Base-by-base conservation (phyloP, 2,113 vertebrate species). In the Notothenia rossii region DNA sequence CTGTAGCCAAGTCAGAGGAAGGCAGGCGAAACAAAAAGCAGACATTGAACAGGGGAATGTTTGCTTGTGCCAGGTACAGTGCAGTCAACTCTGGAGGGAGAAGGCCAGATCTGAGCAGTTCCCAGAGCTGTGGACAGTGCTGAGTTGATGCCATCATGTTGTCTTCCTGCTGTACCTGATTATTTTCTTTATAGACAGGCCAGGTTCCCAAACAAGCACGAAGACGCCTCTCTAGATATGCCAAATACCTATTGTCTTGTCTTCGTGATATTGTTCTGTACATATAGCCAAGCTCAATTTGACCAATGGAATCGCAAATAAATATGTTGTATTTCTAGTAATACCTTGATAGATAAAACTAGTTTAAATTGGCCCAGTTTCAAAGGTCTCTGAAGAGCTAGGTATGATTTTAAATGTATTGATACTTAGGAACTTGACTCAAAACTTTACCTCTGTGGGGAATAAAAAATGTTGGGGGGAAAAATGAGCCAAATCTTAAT, bases 11-110 rank as follows among this genome's bases (percentile, higher is more conserved):
- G 82, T 72, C 49, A 58, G 48, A 78, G 77, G 71, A 88, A 78
- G 72, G 76, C 79, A 85, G 84, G 59, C 33, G 86, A 91, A 90
- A 92, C 87, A 92, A 93, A 79, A 95, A 86, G 94, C 93, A 93
- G 94, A 96, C 94, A 95, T 86, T 88, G 96, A 96, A 95, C 93
- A 94, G 91, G 86, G 91, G 94, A 94, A 93, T 94, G 91, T 94
- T 92, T 60, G 94, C 93, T 93, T 94, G 95, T 94, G 95, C 96
- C 95, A 96, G 95, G 93, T 97, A 96, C 96, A 96, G 96, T 96
- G 94, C 95, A 95, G 77, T 87, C 93, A 94, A 89, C 83, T 77
- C 79, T 65, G 40, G 25, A 70, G 79, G 62, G 88, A 61, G 20
- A 81, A 65, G 50, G 70, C 49, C 54, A 81, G 76, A 77, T 79